Evolutionary conservation across 2,113 vertebrate genomes (phyloP), one percentile per base, ranked within the genome.

Genomic region (Cricetomys ansorgei): DNA sequence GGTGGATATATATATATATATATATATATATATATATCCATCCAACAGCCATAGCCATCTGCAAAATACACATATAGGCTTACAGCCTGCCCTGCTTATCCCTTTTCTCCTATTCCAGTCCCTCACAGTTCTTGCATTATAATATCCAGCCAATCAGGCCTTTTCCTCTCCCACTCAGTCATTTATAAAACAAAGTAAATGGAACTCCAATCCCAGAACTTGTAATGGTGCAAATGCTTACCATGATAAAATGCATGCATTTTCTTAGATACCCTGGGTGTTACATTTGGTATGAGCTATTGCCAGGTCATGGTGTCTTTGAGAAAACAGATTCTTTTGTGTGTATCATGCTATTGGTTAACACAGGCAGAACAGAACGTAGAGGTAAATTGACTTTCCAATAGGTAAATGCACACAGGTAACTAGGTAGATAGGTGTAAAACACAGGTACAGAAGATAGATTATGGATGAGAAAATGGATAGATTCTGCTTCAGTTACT

Each of bases 101-200:
- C 0, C 40, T 53, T 43, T 45, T 88, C 29, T 16, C n/a, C 40
- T 80, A 29, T 15, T 73, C 23, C 0, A 45, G 5, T 59, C 12
- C 37, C 25, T 81, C 70, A 11, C 13, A 59, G 31, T 34, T 67
- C 31, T 64, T 29, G n/a, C 34, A 37, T 8, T 80, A 0, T 55
- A 40, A 21, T 76, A 89, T 59, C 15, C 70, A 43, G 48, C 9
- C 84, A 25, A 55, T 62, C 37, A 59, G 3, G 0, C 93, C 31
- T 31, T 25, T 87, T 55, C 4, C 5, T 15, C 25, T 75, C 55
- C 45, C 75, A 27, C 1, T n/a, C 6, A 17, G 23, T 15, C 29
- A 73, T 95, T 92, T 92, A 40, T 31, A 67, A 92, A 91, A 40
- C 57, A 75, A 75, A 80, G 16, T 53, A 67, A 48, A 31, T 80